These are phyloP conservation scores for Chironomus tentans DNA, from an alignment of 2,888 invertebrate genomes.

Conservation along the genomic window DNA sequence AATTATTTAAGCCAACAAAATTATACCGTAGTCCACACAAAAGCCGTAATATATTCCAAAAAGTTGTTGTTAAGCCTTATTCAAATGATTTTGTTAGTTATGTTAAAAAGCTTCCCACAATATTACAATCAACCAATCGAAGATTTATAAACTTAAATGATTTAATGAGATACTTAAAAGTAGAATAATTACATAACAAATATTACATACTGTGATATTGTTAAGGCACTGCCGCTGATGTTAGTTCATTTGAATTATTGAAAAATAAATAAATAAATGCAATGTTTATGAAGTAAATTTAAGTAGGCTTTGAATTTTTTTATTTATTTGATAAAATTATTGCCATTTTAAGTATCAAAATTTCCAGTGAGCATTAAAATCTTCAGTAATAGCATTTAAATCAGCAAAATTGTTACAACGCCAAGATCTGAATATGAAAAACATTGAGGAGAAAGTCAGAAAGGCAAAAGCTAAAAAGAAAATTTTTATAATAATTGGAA, in stretches of 20 bases:
- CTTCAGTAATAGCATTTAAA: not conserved
- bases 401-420: not conserved
- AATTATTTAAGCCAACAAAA: slow-evolving; percentile 5
- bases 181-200: not conserved
- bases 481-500: slow-evolving; percentile 1
- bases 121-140: slow-evolving; percentile 18
- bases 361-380: not conserved
- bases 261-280: not conserved
- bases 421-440: not conserved
- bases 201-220: not conserved
- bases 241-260: not conserved
- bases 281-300: not conserved
- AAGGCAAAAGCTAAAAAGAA: slow-evolving; percentile 6
- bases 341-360: not conserved
- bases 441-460: not conserved
- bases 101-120: slow-evolving; percentile 12
- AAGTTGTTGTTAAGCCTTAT: slow-evolving; percentile 13
- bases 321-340: not conserved
- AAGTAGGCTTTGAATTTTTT: not conserved
- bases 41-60: slow-evolving; percentile 1
- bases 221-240: not conserved
- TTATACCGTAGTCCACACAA: not conserved
- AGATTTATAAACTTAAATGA: slow-evolving; percentile 24
- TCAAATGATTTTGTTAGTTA: not conserved
- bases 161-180: slow-evolving; percentile 16